Conservation (phyloP, 2,113 vertebrate genomes). For the Delphinapterus leucas region DNA sequence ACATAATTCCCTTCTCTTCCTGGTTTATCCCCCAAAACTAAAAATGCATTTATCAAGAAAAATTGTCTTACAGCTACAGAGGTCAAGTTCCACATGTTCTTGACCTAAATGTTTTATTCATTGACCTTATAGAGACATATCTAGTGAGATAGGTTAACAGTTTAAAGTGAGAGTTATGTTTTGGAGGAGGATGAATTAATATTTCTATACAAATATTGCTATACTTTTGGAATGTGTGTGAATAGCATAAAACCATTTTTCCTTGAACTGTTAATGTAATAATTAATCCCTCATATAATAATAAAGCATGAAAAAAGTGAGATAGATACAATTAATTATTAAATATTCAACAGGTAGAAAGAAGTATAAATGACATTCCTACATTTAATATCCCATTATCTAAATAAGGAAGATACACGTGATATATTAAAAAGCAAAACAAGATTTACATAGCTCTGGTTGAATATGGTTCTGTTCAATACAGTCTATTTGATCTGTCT, state of each 20-base stretch:
- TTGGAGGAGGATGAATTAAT: not conserved
- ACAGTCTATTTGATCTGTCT: not conserved
- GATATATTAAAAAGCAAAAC: not conserved
- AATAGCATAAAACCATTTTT: not conserved
- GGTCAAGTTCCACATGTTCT: not conserved
- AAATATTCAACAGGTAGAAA: not conserved
- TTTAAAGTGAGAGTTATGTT: not conserved
- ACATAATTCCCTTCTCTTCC: not conserved
- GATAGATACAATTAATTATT: not conserved
- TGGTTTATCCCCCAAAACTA: not conserved
- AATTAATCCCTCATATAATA: not conserved
- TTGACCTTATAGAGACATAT: not conserved
- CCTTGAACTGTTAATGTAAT: not conserved
- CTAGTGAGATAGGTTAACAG: not conserved
- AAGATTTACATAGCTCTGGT: not conserved
- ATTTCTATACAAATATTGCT: not conserved
- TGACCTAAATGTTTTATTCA: not conserved
- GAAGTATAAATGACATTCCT: not conserved
- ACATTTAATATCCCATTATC: not conserved
- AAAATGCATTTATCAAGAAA: not conserved
- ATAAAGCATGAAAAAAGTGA: not conserved
- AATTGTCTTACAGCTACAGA: not conserved
- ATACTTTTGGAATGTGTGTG: not conserved
- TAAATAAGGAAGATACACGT: not conserved
- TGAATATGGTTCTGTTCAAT: not conserved